These are phyloP conservation scores for Phaonia tiefii DNA, from an alignment of 2,888 invertebrate genomes.

Conservation along the genomic window DNA sequence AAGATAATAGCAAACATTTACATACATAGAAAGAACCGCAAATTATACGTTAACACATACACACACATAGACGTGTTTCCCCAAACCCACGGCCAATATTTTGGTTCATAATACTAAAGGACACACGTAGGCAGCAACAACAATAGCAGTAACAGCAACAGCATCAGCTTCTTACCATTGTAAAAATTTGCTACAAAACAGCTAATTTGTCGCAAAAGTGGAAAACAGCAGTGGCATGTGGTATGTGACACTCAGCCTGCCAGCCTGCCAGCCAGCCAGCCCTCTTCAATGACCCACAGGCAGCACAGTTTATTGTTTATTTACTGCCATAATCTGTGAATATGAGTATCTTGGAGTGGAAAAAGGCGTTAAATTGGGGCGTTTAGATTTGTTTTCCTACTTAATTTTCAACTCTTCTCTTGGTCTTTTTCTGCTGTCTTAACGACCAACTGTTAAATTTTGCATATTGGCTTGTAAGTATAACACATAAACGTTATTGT, in stretches of 20 bases:
- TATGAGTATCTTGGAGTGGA: conserved; percentile 30
- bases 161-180: conserved; percentile 1
- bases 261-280: neutral
- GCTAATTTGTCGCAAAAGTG: conserved; percentile 17
- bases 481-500: conserved; percentile 15
- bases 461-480: conserved; percentile 40
- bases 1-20: neutral
- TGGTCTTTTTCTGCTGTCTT: conserved; percentile 13
- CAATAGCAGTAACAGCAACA: too few species aligned
- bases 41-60: conserved; percentile 51
- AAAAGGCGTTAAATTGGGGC: conserved; percentile 7
- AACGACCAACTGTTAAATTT: conserved; percentile 55
- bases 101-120: too few species aligned
- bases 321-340: conserved; percentile 51
- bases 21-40: conserved; percentile 36
- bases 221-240: neutral
- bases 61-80: neutral
- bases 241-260: too few species aligned
- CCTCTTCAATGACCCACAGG: neutral
- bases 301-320: conserved; percentile 46
- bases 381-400: conserved; percentile 33
- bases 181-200: neutral
- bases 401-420: neutral
- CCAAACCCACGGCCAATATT: neutral
- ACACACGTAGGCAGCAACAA: conserved; percentile 21